These are phyloP conservation scores for Mythimna ferrago DNA, from an alignment of 2,888 invertebrate genomes.

Conservation along the genomic window DNA sequence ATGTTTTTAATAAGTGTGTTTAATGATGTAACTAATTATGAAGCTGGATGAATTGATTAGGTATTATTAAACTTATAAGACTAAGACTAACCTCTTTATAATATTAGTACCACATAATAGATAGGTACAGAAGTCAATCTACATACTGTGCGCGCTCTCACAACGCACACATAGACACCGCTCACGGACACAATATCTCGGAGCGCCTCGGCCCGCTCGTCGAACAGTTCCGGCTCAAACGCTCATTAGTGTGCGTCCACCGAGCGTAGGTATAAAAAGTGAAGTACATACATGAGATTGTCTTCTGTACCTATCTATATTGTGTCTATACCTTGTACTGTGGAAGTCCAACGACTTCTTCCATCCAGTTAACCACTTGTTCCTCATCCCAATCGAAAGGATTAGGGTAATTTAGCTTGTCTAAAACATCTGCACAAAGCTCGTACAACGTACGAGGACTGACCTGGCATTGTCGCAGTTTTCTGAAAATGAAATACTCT, in stretches of 20 bases:
- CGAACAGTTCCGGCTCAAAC: too few relatives aligned
- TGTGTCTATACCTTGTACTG: conserved; percentile 84
- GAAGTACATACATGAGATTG: too few relatives aligned
- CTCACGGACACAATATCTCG: too few relatives aligned
- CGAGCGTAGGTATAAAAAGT: too few relatives aligned
- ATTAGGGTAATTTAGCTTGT: conserved; percentile 78
- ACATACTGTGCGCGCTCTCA: too few relatives aligned
- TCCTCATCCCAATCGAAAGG: conserved; percentile 84
- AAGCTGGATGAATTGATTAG: neutral
- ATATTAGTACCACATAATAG: too few relatives aligned
- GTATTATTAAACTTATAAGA: neutral
- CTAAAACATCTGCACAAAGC: conserved; percentile 81
- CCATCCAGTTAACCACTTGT: conserved; percentile 73
- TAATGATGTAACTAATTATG: neutral
- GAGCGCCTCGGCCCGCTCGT: too few relatives aligned
- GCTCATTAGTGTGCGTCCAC: too few relatives aligned
- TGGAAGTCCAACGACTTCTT: conserved; percentile 80
- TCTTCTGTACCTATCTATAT: too few relatives aligned
- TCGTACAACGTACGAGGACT: conserved; percentile 83
- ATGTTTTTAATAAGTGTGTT: conserved; percentile 7
- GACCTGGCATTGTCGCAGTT: conserved; percentile 72
- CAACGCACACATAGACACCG: too few relatives aligned
- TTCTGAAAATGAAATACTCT: conserved; percentile 66
- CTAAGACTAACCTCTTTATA: too few relatives aligned
- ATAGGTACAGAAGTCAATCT: too few relatives aligned